Conservation (phyloP, 2,113 vertebrate species). For the Myotis lucifugus region DNA sequence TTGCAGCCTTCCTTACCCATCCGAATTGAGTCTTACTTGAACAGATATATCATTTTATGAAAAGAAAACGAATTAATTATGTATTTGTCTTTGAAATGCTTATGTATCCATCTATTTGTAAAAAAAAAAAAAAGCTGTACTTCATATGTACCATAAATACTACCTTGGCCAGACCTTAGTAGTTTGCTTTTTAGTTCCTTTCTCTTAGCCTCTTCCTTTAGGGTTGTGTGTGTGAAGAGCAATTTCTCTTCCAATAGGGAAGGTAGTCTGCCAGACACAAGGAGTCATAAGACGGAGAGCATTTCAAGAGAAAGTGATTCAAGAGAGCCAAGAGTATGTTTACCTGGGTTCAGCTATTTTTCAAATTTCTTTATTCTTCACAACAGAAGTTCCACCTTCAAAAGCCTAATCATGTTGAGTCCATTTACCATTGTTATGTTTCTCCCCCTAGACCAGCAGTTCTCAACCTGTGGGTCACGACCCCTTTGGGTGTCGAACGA, state of each 20-base stretch:
- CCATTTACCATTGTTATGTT: not conserved
- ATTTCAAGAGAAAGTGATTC: constrained; percentile 1
- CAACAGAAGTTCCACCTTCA: not conserved
- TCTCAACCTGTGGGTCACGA: too few relatives aligned
- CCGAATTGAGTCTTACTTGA: not conserved
- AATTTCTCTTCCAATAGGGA: not conserved
- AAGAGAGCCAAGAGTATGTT: not conserved
- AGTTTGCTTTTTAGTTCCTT: not conserved
- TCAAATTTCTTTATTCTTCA: not conserved
- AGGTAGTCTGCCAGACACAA: not conserved
- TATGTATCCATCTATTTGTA: not conserved
- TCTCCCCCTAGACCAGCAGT: too few relatives aligned
- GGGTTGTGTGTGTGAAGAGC: not conserved
- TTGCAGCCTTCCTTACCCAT: not conserved
- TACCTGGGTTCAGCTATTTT: not conserved
- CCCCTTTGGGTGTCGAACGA: too few relatives aligned
- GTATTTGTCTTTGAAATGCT: not conserved
- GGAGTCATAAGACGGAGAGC: not conserved
- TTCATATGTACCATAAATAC: not conserved
- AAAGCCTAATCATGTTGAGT: not conserved
- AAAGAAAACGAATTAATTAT: not conserved
- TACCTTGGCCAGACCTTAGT: not conserved
- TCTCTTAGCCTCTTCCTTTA: not conserved
- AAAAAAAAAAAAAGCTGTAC: not conserved
- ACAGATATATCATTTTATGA: not conserved